Evolutionary conservation across 2,797 vertebrate species (phyloP).

Genomic region (Trachurus trachurus): DNA sequence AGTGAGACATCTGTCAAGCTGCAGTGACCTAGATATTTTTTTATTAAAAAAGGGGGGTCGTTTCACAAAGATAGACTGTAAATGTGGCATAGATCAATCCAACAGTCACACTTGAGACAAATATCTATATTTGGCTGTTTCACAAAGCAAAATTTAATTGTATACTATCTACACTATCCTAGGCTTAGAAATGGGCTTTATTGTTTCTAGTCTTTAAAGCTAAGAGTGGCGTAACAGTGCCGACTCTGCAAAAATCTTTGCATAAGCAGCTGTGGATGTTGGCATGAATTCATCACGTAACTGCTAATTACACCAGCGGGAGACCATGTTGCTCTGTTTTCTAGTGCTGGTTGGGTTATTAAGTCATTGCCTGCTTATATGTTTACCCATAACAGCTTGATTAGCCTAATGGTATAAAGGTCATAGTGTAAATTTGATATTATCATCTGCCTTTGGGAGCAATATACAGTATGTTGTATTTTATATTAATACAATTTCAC

Average conservation of each 20-base stretch:
- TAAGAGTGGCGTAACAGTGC: no score
- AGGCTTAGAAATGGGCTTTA: background rate
- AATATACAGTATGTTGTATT: background rate
- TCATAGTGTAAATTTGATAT: no score
- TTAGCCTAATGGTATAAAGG: no score
- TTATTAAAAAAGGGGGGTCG: no score
- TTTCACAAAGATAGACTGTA: background rate
- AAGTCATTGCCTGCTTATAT: no score
- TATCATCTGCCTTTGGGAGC: no score
- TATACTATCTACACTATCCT: background rate
- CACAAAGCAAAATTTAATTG: background rate
- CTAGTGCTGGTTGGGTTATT: no score
- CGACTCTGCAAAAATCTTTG: no score
- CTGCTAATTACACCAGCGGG: background rate
- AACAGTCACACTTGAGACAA: background rate
- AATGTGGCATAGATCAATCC: background rate
- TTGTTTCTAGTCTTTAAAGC: background rate
- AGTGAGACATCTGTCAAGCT: conserved; percentile 1
- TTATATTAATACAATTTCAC: background rate
- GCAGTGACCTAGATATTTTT: conserved; percentile 13
- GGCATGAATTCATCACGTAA: background rate
- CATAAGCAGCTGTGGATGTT: background rate
- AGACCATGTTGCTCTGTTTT: background rate
- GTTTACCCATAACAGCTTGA: no score
- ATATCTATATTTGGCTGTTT: background rate